Evolutionary conservation across 2,797 vertebrate genomes (phyloP).

Genomic region (Luscinia megarhynchos): DNA sequence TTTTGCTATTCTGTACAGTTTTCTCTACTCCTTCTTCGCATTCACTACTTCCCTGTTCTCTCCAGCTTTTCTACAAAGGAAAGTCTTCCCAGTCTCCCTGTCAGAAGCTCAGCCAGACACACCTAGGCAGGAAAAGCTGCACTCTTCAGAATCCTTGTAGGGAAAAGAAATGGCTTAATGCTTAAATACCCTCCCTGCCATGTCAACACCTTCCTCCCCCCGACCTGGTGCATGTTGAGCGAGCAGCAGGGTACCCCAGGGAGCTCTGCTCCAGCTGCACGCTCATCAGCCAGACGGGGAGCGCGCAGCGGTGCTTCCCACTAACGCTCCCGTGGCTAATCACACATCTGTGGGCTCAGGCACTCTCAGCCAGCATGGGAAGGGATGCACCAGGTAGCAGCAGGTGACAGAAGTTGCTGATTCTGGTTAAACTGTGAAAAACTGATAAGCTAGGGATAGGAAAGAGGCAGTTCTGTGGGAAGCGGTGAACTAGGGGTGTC

Average conservation of each 20-base stretch:
- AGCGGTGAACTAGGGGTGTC: not conserved
- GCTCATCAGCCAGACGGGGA: conserved; percentile 76
- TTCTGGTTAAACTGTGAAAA: conserved; percentile 78
- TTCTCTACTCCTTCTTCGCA: not conserved
- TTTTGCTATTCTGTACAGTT: not conserved
- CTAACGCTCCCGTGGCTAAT: conserved; percentile 75
- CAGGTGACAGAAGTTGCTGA: conserved; percentile 83
- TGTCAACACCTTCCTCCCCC: conserved; percentile 61
- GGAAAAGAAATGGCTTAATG: conserved; percentile 68
- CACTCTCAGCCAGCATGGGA: conserved; percentile 72
- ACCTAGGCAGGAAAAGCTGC: conserved; percentile 12
- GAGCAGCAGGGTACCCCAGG: conserved; percentile 75
- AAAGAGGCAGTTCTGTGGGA: not conserved
- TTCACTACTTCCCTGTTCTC: not conserved
- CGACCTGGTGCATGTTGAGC: conserved; percentile 49
- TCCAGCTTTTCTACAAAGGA: not conserved
- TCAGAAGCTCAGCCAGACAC: not conserved
- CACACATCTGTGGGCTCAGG: conserved; percentile 79
- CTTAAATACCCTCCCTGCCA: conserved; percentile 50
- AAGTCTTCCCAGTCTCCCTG: not conserved
- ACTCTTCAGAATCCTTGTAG: conserved; percentile 43
- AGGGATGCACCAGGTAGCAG: conserved; percentile 70
- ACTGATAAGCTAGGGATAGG: not conserved
- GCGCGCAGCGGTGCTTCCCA: conserved; percentile 64
- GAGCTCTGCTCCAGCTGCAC: conserved; percentile 78